phyloP scores from a whole-genome alignment of 2,113 vertebrate species.

The Stegastes partitus region DNA sequence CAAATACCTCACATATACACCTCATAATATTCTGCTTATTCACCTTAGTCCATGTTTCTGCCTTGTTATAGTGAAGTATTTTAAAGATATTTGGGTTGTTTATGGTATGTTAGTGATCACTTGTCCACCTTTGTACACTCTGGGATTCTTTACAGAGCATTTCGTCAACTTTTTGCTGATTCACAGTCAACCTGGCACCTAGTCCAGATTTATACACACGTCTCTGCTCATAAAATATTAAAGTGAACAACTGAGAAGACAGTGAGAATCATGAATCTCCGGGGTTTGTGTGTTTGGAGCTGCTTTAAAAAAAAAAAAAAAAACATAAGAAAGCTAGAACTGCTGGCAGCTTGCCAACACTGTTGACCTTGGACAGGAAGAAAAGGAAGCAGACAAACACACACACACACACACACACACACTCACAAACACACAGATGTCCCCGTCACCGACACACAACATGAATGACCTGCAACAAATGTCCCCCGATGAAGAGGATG shows the following conservation, averaged over 20 bases:
- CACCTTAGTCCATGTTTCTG: rapidly evolving
- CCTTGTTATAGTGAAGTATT: background rate
- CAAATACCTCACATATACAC: too few relatives aligned
- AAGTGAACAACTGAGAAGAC: constrained; percentile 5
- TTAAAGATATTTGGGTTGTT: background rate
- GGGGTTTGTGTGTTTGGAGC: background rate
- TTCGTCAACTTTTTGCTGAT: constrained; percentile 19
- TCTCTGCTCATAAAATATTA: constrained; percentile 32
- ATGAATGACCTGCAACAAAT: constrained; percentile 57
- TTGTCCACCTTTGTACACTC: background rate
- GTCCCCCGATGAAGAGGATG: constrained; percentile 42
- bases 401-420: constrained; percentile 17
- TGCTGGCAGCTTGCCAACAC: constrained; percentile 39
- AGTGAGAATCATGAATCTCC: background rate
- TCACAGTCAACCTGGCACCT: background rate
- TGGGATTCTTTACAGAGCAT: background rate
- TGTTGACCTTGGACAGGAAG: constrained; percentile 57
- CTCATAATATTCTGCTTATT: background rate
- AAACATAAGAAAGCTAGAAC: constrained; percentile 35
- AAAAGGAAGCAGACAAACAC: constrained; percentile 14
- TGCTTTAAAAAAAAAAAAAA: constrained; percentile 40
- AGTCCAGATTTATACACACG: background rate
- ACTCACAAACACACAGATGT: constrained; percentile 40
- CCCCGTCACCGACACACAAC: constrained; percentile 42
- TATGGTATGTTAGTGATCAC: background rate